Base-by-base conservation (phyloP, 2,888 invertebrate genomes). In the Zygaena filipendulae region DNA sequence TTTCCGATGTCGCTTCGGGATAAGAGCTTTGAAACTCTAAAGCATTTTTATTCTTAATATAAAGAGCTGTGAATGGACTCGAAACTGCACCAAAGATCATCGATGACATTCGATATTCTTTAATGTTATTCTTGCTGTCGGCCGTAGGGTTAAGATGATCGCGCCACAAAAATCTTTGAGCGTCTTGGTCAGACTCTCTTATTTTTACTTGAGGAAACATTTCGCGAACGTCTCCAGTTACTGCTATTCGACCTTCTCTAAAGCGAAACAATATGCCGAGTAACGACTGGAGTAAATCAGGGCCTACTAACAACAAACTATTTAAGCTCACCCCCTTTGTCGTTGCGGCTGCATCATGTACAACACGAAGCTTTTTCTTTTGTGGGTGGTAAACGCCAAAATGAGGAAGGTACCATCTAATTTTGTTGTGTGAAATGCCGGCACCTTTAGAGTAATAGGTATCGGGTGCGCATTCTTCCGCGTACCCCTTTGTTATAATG, bases 321-420 rank as follows among this genome's bases (percentile, higher is more conserved):
- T 56, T 56, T 1, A 58, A 32, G 2, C 43, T 44, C 1, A 36
- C 27, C 1, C 42, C 43, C 1, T 23, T 11, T 0, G 38, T 30
- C 13, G 35, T 4, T 1, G 49, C 51, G 0, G 55, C 51, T 3
- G 53, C 52, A 19, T 54, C 53, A 25, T 52, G 52, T 0, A 54
- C 51, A 1, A 55, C 21, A 5, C 52, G 30, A 1, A 54, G 19
- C 16, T 35, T 35, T 20, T 14, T 13, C 13, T 35, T 35, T n/a
- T 31, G 26, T 8, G 37, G 33, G 11, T 37, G 29, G 7, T 16
- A 11, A 6, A 36, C 36, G 3, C 22, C 29, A 10, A 33, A 33
- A 18, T 25, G 25, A 3, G 30, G 25, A 3, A 30, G 12, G 19
- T 30, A 16, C 16, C 16, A 16, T 16, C 16, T 16, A 6, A 16